Evolutionary conservation across 2,113 vertebrate genomes (phyloP).

Genomic region (Actinemys pallida): DNA sequence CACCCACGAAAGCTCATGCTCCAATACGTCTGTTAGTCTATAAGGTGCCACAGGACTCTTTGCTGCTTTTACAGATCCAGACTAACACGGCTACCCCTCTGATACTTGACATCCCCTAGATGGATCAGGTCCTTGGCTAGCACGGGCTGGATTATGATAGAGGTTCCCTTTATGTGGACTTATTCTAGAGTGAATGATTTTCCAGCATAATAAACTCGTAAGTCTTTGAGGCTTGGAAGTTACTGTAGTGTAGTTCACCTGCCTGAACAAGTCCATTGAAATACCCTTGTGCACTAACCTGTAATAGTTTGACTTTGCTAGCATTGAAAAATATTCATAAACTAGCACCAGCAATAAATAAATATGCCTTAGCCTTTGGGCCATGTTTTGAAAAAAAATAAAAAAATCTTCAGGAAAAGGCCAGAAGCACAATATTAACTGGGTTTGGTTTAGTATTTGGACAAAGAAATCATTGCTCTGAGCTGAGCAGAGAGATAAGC

Average conservation of each 20-base stretch:
- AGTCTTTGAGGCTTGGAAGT: background rate
- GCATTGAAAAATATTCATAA: constrained; percentile 76
- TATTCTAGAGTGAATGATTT: constrained; percentile 53
- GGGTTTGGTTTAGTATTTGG: constrained; percentile 82
- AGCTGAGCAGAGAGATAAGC: constrained; percentile 83
- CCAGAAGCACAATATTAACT: constrained; percentile 72
- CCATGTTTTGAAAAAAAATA: constrained; percentile 48
- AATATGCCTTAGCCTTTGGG: constrained; percentile 65
- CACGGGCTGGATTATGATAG: background rate
- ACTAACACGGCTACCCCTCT: too few relatives aligned
- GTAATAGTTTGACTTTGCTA: constrained; percentile 75
- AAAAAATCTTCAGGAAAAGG: constrained; percentile 62
- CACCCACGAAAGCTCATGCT: too few relatives aligned
- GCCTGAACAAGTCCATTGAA: constrained; percentile 69
- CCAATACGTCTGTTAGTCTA: too few relatives aligned
- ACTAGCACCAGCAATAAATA: constrained; percentile 73
- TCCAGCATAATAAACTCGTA: constrained; percentile 45
- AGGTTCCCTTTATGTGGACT: background rate
- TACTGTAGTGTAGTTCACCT: constrained; percentile 63
- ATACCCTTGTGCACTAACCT: constrained; percentile 63
- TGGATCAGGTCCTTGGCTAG: constrained; percentile 13
- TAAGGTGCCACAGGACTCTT: too few relatives aligned
- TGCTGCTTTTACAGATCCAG: too few relatives aligned
- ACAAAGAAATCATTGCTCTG: constrained; percentile 83
- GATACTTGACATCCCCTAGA: background rate